Conservation (phyloP, 2,113 vertebrate species). For the Erpornis zantholeuca region DNA sequence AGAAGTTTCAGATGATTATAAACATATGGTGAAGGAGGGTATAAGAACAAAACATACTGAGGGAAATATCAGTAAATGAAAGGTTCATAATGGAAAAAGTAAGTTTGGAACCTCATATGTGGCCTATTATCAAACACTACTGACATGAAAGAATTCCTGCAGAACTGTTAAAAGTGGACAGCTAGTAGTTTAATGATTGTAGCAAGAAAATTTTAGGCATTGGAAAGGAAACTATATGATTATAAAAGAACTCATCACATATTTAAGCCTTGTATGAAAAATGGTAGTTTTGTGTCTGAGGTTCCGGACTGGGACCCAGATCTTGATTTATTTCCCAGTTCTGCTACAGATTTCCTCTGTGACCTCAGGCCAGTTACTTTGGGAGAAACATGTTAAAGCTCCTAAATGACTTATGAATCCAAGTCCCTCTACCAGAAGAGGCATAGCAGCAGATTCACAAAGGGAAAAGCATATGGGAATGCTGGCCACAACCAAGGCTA, state of each 20-base stretch:
- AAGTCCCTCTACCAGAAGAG: neutral
- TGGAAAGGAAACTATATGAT: slow-evolving; percentile 43
- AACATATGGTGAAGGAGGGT: slow-evolving; percentile 57
- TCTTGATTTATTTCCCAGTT: slow-evolving; percentile 61
- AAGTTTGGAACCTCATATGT: slow-evolving; percentile 22
- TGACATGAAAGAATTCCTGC: slow-evolving; percentile 59
- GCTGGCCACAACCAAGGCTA: neutral
- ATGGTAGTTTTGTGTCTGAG: slow-evolving; percentile 23
- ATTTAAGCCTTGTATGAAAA: slow-evolving; percentile 31
- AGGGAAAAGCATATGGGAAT: neutral
- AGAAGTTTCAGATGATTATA: slow-evolving; percentile 63
- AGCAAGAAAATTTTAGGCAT: slow-evolving; percentile 3
- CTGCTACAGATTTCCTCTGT: slow-evolving; percentile 47
- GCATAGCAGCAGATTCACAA: neutral
- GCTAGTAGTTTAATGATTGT: slow-evolving; percentile 33
- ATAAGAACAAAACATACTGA: slow-evolving; percentile 19
- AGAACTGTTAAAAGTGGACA: slow-evolving; percentile 44
- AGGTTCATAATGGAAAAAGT: slow-evolving; percentile 42
- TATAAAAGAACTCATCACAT: slow-evolving; percentile 56
- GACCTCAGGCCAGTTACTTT: slow-evolving; percentile 26
- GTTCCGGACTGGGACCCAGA: slow-evolving; percentile 37
- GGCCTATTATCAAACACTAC: slow-evolving; percentile 42
- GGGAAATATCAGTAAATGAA: slow-evolving; percentile 43
- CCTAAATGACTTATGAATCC: neutral
- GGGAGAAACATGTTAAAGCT: slow-evolving; percentile 25